Percentiles rank a stretch among this genome's conserved stretches.
These are phyloP conservation scores for Hippopotamyrus pictus DNA, from an alignment of 2,797 vertebrate genomes.

Conservation along the genomic window DNA sequence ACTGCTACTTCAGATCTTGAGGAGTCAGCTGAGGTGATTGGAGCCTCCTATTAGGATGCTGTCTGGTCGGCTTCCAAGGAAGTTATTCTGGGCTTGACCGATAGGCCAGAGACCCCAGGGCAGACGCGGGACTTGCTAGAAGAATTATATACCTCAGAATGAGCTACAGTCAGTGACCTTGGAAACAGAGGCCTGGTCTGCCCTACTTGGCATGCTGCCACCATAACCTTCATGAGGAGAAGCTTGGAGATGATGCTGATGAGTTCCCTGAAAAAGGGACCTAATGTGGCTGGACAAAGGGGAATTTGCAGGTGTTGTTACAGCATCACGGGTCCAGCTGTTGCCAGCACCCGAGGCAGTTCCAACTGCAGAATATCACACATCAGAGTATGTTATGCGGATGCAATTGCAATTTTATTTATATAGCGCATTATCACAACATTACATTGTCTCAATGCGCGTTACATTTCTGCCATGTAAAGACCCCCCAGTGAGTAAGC, in stretches of 20 bases:
- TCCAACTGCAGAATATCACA: neutral
- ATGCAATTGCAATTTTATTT: too few species aligned
- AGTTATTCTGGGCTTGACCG: neutral
- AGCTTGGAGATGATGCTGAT: neutral
- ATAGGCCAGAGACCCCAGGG: neutral
- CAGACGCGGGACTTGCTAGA: neutral
- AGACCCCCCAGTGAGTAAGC: too few species aligned
- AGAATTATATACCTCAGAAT: neutral
- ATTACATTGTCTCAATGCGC: too few species aligned
- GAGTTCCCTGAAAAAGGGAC: neutral
- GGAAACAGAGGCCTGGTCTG: neutral
- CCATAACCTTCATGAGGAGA: neutral
- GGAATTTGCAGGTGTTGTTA: neutral
- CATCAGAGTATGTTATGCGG: neutral
- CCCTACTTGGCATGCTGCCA: neutral
- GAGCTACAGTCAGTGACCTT: neutral
- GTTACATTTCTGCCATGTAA: too few species aligned
- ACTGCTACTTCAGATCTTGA: neutral
- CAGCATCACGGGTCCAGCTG: neutral
- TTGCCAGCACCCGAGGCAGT: neutral
- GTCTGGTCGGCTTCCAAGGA: neutral
- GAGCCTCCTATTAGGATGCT: neutral
- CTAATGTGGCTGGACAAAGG: neutral
- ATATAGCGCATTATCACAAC: too few species aligned
- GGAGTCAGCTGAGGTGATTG: neutral